phyloP scores from a whole-genome alignment of 2,113 vertebrate genomes.

The Planiliza haematocheilus region DNA sequence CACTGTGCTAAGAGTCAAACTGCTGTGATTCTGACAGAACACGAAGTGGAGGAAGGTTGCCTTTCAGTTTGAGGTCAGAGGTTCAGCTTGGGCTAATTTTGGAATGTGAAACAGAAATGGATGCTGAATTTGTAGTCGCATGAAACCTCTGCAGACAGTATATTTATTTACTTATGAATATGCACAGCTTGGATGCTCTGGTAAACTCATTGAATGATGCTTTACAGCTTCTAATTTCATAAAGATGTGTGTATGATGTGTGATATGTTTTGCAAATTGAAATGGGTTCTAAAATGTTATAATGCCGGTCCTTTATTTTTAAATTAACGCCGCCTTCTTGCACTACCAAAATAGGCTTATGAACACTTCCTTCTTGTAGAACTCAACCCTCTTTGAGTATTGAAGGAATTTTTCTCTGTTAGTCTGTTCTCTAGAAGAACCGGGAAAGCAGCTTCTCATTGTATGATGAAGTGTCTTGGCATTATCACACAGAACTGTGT shows the following conservation, averaged over 20 bases:
- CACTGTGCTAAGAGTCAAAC: background rate
- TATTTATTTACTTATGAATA: background rate
- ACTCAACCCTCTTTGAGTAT: background rate
- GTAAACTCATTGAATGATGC: background rate
- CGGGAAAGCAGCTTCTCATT: slow-evolving; percentile 18
- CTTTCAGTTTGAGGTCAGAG: background rate
- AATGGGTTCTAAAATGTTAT: too few relatives aligned
- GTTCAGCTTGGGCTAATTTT: background rate
- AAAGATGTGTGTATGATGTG: background rate
- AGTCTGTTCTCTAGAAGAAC: background rate
- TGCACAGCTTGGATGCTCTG: background rate
- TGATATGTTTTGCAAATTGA: too few relatives aligned
- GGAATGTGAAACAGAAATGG: background rate
- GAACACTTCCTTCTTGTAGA: too few relatives aligned
- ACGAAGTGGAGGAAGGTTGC: too few relatives aligned
- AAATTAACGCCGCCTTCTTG: background rate
- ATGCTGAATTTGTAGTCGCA: background rate
- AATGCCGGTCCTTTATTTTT: too few relatives aligned
- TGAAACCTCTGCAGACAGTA: background rate
- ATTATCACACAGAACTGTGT: slow-evolving; percentile 4
- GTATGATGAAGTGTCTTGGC: background rate
- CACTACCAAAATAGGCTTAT: too few relatives aligned
- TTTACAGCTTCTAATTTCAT: background rate
- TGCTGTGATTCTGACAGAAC: background rate
- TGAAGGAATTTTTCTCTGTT: background rate